These are phyloP conservation scores for Cryptus armator DNA, from an alignment of 2,888 invertebrate genomes.

Conservation along the genomic window DNA sequence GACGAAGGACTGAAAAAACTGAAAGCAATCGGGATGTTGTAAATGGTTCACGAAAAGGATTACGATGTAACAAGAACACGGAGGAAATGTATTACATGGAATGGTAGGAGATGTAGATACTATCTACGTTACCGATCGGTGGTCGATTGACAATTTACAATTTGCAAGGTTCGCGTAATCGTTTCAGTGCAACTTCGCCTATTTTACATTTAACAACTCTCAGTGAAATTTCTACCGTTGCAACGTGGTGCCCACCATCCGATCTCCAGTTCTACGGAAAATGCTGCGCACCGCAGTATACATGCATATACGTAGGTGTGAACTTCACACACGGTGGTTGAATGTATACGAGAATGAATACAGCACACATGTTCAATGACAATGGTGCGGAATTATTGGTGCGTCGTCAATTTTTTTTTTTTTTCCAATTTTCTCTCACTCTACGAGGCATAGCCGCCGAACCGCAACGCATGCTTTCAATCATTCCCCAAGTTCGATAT, in stretches of 20 bases:
- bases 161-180: neutral
- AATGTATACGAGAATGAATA: slow-evolving; percentile 7
- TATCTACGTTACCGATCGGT: neutral
- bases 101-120: neutral
- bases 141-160: neutral
- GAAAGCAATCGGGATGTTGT: too few species aligned
- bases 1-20: too few species aligned
- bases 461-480: slow-evolving; percentile 26
- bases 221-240: slow-evolving; percentile 14
- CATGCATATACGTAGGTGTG: neutral
- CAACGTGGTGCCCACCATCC: neutral
- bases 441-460: slow-evolving; percentile 22
- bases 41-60: neutral
- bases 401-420: slow-evolving; percentile 22
- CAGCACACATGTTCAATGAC: neutral
- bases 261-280: neutral
- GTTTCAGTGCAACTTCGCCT: neutral
- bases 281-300: neutral
- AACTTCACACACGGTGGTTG: neutral
- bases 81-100: neutral
- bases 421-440: neutral
- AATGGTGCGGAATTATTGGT: slow-evolving; percentile 49
- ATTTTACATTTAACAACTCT: slow-evolving; percentile 20
- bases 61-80: neutral
- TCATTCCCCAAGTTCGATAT: slow-evolving; percentile 27